A percentile compares a stretch with the other conserved stretches of the same genome.
Conservation (phyloP, 2,113 vertebrate genomes). For the Psittacus erithacus region DNA sequence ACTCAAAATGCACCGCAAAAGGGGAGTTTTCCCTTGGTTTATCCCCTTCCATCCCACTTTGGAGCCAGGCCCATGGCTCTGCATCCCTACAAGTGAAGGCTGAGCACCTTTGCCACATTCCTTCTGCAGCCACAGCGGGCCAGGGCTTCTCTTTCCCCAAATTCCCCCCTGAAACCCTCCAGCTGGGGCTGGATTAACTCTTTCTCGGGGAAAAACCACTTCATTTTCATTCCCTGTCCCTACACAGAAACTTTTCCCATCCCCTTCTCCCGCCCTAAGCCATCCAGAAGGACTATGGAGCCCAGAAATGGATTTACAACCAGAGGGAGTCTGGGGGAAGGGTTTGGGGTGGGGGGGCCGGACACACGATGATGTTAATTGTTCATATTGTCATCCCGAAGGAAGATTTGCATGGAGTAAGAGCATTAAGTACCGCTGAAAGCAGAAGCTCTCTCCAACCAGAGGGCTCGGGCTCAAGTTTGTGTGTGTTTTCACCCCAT, state of each 20-base stretch:
- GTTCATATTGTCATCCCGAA: neutral
- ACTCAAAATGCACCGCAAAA: neutral
- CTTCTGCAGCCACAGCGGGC: neutral
- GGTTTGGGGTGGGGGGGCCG: no score
- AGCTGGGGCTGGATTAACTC: neutral
- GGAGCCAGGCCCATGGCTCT: neutral
- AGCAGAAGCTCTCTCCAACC: neutral
- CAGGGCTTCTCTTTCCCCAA: neutral
- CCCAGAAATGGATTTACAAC: neutral
- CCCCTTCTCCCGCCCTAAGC: neutral
- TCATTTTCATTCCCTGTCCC: neutral
- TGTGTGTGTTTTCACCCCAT: neutral
- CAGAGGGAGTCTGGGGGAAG: no score
- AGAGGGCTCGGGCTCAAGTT: neutral
- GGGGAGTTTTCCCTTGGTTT: neutral
- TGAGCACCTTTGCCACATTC: neutral
- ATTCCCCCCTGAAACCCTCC: neutral
- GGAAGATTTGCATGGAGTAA: neutral
- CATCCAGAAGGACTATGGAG: neutral
- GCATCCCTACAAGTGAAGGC: neutral
- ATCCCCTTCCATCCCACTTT: neutral
- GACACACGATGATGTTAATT: neutral
- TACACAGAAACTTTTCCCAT: neutral
- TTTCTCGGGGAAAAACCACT: accelerated
- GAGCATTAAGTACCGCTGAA: neutral